Evolutionary conservation across 2,888 invertebrate genomes (phyloP).

Genomic region (Drosophila niveifrons): DNA sequence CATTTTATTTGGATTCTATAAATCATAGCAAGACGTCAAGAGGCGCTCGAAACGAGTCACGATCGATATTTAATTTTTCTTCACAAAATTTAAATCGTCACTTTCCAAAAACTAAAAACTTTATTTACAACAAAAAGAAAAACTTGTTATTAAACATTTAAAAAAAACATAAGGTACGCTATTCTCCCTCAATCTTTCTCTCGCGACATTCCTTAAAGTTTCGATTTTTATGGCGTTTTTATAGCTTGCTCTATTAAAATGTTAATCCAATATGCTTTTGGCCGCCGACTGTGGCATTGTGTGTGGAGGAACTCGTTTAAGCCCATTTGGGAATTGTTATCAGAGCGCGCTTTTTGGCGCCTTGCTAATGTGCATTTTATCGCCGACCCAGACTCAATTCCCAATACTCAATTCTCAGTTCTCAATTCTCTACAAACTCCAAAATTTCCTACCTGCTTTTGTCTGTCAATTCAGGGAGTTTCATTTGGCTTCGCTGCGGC

Average conservation of each 20-base stretch:
- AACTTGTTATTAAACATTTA: constrained; percentile 46
- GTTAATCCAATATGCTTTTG: constrained; percentile 58
- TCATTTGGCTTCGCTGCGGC: constrained; percentile 52
- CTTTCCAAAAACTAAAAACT: constrained; percentile 33
- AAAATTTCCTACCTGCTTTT: constrained; percentile 6
- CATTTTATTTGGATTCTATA: constrained; percentile 66
- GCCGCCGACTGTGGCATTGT: constrained; percentile 49
- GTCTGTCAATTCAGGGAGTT: constrained; percentile 71
- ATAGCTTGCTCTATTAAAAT: constrained; percentile 74
- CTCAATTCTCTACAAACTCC: constrained; percentile 13
- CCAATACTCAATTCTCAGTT: constrained; percentile 3
- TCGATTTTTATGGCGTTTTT: constrained; percentile 72
- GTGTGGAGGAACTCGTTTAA: constrained; percentile 60
- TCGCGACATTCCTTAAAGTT: constrained; percentile 45
- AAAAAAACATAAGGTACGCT: constrained; percentile 19
- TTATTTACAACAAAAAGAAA: constrained; percentile 14
- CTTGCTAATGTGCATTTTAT: constrained; percentile 78
- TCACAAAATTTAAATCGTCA: constrained; percentile 31
- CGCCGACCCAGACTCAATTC: constrained; percentile 27
- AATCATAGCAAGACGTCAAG: constrained; percentile 52
- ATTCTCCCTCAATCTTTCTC: constrained; percentile 5
- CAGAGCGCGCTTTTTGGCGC: constrained; percentile 74
- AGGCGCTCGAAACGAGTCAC: constrained; percentile 59
- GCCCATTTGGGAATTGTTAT: constrained; percentile 64
- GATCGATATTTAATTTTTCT: constrained; percentile 57